These are phyloP conservation scores for Augochlorella aurata DNA, from an alignment of 2,888 invertebrate species.

Conservation along the genomic window DNA sequence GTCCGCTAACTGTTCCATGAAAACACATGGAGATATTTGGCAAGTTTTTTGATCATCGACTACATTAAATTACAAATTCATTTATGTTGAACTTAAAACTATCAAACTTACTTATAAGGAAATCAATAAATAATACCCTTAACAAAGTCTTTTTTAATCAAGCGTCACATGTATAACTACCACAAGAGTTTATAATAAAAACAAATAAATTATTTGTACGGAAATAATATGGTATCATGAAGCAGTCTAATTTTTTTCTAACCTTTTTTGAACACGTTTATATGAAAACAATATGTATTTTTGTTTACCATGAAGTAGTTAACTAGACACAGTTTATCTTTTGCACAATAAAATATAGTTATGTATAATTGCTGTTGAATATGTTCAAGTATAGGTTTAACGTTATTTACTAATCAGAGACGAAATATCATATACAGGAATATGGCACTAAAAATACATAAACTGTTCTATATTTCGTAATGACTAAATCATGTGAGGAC, in stretches of 20 bases:
- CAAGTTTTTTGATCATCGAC: conserved; percentile 46
- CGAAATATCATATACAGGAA: conserved; percentile 73
- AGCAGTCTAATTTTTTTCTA: conserved; percentile 31
- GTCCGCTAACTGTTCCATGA: conserved; percentile 40
- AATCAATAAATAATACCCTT: conserved; percentile 59
- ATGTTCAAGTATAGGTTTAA: conserved; percentile 27
- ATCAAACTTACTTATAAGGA: conserved; percentile 66
- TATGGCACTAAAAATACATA: conserved; percentile 65
- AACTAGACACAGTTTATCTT: not conserved
- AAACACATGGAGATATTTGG: conserved; percentile 43
- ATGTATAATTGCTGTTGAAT: not conserved
- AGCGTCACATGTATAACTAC: conserved; percentile 10
- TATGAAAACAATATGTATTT: conserved; percentile 28
- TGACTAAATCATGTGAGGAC: conserved; percentile 33
- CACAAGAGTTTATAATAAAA: conserved; percentile 22
- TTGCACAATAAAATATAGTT: not conserved
- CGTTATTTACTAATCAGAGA: conserved; percentile 71
- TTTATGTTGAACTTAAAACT: conserved; percentile 64
- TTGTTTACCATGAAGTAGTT: not conserved
- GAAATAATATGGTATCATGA: conserved; percentile 2
- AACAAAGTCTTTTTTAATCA: conserved; percentile 15
- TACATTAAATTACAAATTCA: conserved; percentile 51
- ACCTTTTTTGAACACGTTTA: conserved; percentile 36
- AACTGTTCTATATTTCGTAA: conserved; percentile 39
- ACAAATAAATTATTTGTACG: conserved; percentile 1